Evolutionary conservation across 2,113 vertebrate species (phyloP), one percentile per base, ranked within the genome.

Genomic region (Pterocles gutturalis): DNA sequence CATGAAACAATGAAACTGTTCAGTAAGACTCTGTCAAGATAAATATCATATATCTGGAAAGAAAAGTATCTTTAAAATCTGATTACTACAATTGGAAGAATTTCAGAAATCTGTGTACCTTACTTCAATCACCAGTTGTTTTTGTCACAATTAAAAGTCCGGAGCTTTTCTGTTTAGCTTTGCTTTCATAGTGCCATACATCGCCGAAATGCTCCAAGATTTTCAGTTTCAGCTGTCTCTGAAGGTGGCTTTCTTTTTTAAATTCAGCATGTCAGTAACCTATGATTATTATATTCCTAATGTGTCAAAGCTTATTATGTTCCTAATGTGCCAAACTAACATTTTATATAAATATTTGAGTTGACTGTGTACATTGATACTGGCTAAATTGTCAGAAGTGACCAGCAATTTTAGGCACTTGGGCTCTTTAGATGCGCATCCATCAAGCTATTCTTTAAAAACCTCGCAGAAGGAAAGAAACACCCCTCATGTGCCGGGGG

Each of bases 41-140:
- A 91, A 96, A 92, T 96, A 95, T 97, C 83, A 34, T 85, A 65
- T 93, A 85, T 72, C 94, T 89, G 84, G 78, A 95, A 90, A 80
- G 82, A 90, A 93, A 95, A 90, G 46, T 92, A 84, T 83, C 80
- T 96, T 93, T 96, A 96, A 94, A 94, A 96, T 96, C 87, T 6
- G 4, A 94, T 94, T 96, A 81, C 34, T 90, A 11, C n/a, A 83
- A 83, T 51, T 83, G 71, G 71, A 88, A 93, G 43, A 83, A 73
- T 86, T 93, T 93, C 55, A 86, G 82, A 89, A 83, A 66, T 83
- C 73, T 83, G 18, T 51, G 41, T 73, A 66, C 54, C 18, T 92
- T 54, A 54, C 53, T 94, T 88, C 78, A 66, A 5, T 80, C 71
- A 95, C 29, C 17, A 84, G n/a, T 21, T 41, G 11, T 43, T 92